phyloP scores from a whole-genome alignment of 2,797 vertebrate genomes.

The Lutjanus campechanus region DNA sequence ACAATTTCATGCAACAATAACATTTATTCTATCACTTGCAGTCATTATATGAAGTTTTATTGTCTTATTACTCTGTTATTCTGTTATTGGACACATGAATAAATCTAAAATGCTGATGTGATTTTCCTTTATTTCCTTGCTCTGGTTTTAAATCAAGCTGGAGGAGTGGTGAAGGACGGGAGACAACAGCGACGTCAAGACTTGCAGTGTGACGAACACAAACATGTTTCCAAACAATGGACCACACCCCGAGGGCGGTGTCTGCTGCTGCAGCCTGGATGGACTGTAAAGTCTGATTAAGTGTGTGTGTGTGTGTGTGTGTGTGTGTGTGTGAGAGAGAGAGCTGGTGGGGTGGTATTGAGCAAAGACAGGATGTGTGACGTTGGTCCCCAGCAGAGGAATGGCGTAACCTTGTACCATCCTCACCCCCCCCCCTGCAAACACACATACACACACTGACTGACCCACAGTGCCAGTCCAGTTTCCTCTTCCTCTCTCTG shows the following conservation, averaged over 20 bases:
- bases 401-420: slow-evolving; percentile 53
- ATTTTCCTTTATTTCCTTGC: neutral
- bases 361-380: slow-evolving; percentile 68
- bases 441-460: slow-evolving; percentile 25
- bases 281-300: neutral
- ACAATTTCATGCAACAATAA: neutral
- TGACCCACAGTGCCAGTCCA: slow-evolving; percentile 3
- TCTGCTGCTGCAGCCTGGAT: slow-evolving; percentile 41
- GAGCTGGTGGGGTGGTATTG: neutral
- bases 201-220: slow-evolving; percentile 31
- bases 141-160: slow-evolving; percentile 12
- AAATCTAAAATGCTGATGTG: neutral
- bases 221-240: slow-evolving; percentile 59
- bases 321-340: neutral
- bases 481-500: slow-evolving; percentile 53
- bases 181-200: slow-evolving; percentile 8
- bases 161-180: neutral
- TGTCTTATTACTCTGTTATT: neutral
- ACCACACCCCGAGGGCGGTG: slow-evolving; percentile 54
- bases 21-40: neutral
- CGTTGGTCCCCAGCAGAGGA: slow-evolving; percentile 35
- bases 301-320: slow-evolving; percentile 1
- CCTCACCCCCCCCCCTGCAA: slow-evolving; percentile 28
- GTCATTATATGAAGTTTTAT: too few relatives aligned
- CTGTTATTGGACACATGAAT: neutral